Percentiles rank a stretch among this genome's conserved stretches.
These are phyloP conservation scores for Centruroides sculpturatus DNA, from an alignment of 1,140 invertebrate genomes.

Conservation along the genomic window DNA sequence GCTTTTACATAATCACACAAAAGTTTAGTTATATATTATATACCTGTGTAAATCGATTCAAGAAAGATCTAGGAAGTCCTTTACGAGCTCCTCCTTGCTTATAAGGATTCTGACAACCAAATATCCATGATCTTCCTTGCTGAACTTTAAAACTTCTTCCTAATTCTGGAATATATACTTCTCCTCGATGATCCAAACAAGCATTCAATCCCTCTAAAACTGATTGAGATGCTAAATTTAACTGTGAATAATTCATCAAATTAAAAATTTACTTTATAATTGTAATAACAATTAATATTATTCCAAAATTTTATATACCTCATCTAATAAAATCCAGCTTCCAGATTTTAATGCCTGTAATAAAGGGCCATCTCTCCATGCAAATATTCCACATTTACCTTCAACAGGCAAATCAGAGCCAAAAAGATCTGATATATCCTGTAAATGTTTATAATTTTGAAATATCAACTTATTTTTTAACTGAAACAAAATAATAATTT, in stretches of 20 bases:
- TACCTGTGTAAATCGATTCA: slow-evolving; percentile 94
- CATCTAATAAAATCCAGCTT: slow-evolving; percentile 95
- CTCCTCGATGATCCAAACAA: slow-evolving; percentile 92
- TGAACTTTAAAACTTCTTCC: slow-evolving; percentile 64
- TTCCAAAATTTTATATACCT: slow-evolving; percentile 34
- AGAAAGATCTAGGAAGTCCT: slow-evolving; percentile 89
- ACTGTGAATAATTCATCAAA: slow-evolving; percentile 23
- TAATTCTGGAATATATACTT: slow-evolving; percentile 91
- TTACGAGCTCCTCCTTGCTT: slow-evolving; percentile 87
- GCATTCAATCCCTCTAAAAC: slow-evolving; percentile 97
- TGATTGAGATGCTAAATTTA: slow-evolving; percentile 95
- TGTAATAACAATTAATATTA: not conserved
- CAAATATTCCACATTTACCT: slow-evolving; percentile 73
- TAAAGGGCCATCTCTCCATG: slow-evolving; percentile 92
- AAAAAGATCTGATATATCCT: slow-evolving; percentile 95
- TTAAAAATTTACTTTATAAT: too few species aligned
- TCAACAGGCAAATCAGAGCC: slow-evolving; percentile 93
- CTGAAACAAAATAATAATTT: too few species aligned
- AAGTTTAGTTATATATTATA: not conserved
- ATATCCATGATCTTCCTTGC: slow-evolving; percentile 56
- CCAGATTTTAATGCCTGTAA: slow-evolving; percentile 79
- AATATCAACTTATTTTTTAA: too few species aligned
- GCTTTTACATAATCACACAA: not conserved
- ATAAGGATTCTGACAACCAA: slow-evolving; percentile 97
- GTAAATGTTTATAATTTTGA: slow-evolving; percentile 9